A percentile compares a stretch with the other conserved stretches of the same genome.
Conservation (phyloP, 2,888 invertebrate species). For the Xestia ashworthii region DNA sequence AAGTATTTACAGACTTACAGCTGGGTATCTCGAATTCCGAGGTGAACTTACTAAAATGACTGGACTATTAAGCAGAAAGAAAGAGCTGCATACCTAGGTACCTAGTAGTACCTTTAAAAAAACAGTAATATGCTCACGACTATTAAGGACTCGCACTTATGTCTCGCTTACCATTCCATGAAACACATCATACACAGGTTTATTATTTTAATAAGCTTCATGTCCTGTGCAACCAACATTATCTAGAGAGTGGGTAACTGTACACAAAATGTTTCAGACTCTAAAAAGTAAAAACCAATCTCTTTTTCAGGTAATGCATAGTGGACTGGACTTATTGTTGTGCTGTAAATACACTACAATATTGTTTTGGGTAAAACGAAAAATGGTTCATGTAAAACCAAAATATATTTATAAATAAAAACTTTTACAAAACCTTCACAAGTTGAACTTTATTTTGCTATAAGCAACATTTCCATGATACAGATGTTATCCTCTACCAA, state of each 20-base stretch:
- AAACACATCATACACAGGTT: too few relatives aligned
- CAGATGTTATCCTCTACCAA: slow-evolving; percentile 30
- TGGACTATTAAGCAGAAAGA: too few relatives aligned
- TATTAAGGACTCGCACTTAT: too few relatives aligned
- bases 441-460: slow-evolving; percentile 55
- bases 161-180: too few relatives aligned
- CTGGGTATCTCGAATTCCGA: too few relatives aligned
- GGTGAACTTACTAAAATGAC: too few relatives aligned
- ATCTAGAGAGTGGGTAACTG: neutral
- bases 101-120: too few relatives aligned
- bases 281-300: neutral
- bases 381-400: slow-evolving; percentile 14
- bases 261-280: neutral
- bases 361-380: slow-evolving; percentile 11
- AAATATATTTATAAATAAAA: slow-evolving; percentile 59
- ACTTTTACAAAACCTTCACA: slow-evolving; percentile 56
- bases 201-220: too few relatives aligned
- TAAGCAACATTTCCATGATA: slow-evolving; percentile 43
- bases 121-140: too few relatives aligned
- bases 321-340: neutral
- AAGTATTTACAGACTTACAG: too few relatives aligned
- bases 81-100: too few relatives aligned
- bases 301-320: slow-evolving; percentile 38
- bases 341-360: neutral
- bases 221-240: too few relatives aligned